These are phyloP conservation scores for Fregata magnificens DNA, from an alignment of 2,113 vertebrate species.

Conservation along the genomic window DNA sequence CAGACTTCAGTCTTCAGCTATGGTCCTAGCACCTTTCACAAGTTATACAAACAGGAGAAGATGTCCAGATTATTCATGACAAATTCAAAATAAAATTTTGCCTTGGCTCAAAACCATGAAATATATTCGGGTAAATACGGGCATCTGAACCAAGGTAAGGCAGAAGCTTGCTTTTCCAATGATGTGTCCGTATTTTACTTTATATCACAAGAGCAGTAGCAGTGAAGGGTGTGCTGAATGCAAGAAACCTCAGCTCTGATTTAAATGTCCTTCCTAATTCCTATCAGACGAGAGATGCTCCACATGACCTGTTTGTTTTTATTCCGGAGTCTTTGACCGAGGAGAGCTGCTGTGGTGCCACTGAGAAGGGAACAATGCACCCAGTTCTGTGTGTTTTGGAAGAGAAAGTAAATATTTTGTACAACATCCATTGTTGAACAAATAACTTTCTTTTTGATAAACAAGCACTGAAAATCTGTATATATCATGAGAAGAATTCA, in stretches of 20 bases:
- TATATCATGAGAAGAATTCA: background rate
- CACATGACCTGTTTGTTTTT: background rate
- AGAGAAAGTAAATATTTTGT: slow-evolving; percentile 47
- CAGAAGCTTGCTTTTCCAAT: background rate
- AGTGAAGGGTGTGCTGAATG: background rate
- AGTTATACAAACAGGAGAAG: background rate
- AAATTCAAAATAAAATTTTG: background rate
- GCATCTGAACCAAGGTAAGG: background rate
- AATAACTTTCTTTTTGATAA: slow-evolving; percentile 27
- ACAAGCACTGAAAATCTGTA: slow-evolving; percentile 1
- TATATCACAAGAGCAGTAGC: background rate
- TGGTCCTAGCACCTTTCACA: background rate
- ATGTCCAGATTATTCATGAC: background rate
- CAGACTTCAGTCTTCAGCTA: background rate
- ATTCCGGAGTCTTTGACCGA: background rate
- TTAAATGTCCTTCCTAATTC: background rate
- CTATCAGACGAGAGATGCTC: background rate
- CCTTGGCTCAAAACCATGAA: background rate
- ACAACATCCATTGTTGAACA: background rate
- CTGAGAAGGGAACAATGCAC: background rate
- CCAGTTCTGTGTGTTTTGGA: background rate
- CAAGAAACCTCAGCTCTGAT: background rate
- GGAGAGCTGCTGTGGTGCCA: background rate
- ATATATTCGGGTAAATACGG: background rate
- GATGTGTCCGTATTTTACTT: background rate